Conservation (phyloP, 2,888 invertebrate species). For the Oscheius myriophilus region DNA sequence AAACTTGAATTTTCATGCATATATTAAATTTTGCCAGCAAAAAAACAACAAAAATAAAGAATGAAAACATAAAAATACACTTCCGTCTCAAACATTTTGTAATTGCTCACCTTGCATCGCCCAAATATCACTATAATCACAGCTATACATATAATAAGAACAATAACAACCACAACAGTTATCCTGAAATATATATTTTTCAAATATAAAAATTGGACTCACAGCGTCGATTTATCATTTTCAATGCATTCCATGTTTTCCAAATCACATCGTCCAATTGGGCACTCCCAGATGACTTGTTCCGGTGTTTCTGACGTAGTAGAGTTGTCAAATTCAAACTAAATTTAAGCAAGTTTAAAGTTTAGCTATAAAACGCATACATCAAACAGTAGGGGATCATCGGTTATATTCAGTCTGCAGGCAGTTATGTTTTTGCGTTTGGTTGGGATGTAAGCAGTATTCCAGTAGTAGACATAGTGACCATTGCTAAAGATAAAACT, state of each 20-base stretch:
- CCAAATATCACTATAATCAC: not conserved
- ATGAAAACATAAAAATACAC: no score
- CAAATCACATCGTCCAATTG: conserved; percentile 7
- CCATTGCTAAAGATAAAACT: not conserved
- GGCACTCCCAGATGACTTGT: conserved; percentile 17
- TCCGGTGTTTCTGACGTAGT: not conserved
- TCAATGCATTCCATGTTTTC: conserved; percentile 12
- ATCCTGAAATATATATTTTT: not conserved
- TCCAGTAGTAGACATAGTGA: conserved; percentile 7
- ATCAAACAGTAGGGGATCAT: conserved; percentile 3
- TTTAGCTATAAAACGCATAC: conserved; percentile 1
- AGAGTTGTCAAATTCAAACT: conserved; percentile 22
- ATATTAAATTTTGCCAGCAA: no score
- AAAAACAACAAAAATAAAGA: no score
- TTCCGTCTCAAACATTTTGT: no score
- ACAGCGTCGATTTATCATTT: conserved; percentile 10
- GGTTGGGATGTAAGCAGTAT: not conserved
- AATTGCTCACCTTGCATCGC: not conserved
- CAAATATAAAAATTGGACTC: not conserved
- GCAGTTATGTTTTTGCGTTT: not conserved
- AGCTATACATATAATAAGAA: not conserved
- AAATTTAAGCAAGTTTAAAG: not conserved
- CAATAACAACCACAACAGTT: conserved; percentile 2
- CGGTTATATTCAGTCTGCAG: conserved; percentile 15
- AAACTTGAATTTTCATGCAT: no score